Evolutionary conservation across 1,140 invertebrate species (phyloP), one percentile per base, ranked within the genome.

Genomic region (Venturia canescens): DNA sequence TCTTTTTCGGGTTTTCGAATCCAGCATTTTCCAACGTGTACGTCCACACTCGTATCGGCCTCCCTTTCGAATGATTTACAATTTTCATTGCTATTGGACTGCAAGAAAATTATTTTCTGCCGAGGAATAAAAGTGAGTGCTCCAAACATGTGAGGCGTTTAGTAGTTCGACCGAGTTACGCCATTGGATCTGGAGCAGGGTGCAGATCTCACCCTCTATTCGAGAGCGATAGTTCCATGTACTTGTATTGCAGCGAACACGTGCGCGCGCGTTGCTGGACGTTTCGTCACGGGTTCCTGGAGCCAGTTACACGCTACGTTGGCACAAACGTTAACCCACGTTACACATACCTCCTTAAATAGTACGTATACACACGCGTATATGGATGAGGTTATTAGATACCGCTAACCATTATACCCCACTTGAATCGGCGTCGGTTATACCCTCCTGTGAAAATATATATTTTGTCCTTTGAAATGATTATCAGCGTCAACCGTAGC

Each of bases 251-350:
- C 80, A 34, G 60, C 27, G 72, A 63, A 80, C 82, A 83, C 82
- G 82, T 83, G 82, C 78, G 57, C 82, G 82, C 80, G 82, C 78
- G 57, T 13, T 74, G n/a, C 67, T 75, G 82, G 78, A 83, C 67
- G 77, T 78, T 83, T 83, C 80, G 85, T 84, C 83, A 84, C 78
- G 85, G 71, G 83, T 85, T 57, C 70, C 81, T 34, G 80, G 84
- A 63, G 79, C 80, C 23, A 83, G 86, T 80, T 82, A 72, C 48
- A 81, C 69, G 80, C 63, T 50, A 80, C 80, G 80, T 80, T 82
- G 82, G 70, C 83, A 50, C 27, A 80, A 79, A 69, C 77, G 80
- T 83, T 87, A 86, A 85, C 74, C 50, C 82, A 26, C 77, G 78
- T 85, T 75, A 78, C 70, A 74, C 67, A 34, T 44, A 78, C 38